Base-by-base conservation (phyloP, 2,888 invertebrate species). In the Griposia aprilina region DNA sequence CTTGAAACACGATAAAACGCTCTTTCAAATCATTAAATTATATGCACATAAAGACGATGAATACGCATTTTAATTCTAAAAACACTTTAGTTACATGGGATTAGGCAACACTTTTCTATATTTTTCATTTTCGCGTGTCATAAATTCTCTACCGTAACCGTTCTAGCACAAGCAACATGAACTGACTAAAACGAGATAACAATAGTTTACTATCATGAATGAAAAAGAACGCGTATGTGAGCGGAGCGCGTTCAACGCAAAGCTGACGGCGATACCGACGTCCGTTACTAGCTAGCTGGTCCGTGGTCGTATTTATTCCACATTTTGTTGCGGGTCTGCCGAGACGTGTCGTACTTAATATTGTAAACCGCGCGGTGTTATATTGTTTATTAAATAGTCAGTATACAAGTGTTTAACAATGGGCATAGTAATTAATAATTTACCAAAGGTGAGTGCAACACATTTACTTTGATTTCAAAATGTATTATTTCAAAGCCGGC, bases 351-450 rank as follows among this genome's bases (percentile, higher is more conserved):
- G 90, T 88, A 87, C 78, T 73, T 80, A 80, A 88, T 86, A 88
- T 87, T 85, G 74, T 76, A 90, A 90, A 89, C 80, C 85, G 86
- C 90, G 90, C 88, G 91, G 92, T 93, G 91, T 91, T 90, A 88
- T 89, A 90, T 89, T 88, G 87, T 82, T 83, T 80, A 89, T 82
- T 88, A 84, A 83, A 89, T 76, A 76, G 70, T 76, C 81, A 81
- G 82, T 85, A 83, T 69, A 86, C 77, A 78, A 83, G 88, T 90
- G 87, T 81, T 82, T 78, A 11, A 94, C 94, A 93, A 97, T 97
- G 97, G 97, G 97, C 88, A 94, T 97, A 91, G 94, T 95, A 80
- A 89, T 95, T 76, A 96, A 97, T 90, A 95, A 96, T 91, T 93
- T 97, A 91, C 93, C 95, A 80, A 88, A 90, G 96, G 97, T 96